These are phyloP conservation scores for Polypterus bichir DNA, from an alignment of 2,113 vertebrate species.

Conservation along the genomic window DNA sequence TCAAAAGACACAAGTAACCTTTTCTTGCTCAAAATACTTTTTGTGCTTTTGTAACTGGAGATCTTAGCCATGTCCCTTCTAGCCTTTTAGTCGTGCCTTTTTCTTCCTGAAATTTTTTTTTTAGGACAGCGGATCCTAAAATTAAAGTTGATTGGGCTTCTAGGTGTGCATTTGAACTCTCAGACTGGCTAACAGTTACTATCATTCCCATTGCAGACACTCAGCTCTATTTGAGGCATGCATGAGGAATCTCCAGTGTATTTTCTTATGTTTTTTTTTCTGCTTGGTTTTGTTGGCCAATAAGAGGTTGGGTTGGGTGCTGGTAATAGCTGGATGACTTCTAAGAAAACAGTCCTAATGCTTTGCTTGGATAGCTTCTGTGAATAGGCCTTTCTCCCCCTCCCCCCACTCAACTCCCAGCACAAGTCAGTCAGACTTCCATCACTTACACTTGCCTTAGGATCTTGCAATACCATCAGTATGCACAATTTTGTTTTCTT, in stretches of 20 bases:
- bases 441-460: too few relatives aligned
- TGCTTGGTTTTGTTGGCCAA: constrained; percentile 51
- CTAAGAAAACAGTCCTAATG: constrained; percentile 44
- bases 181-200: neutral
- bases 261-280: constrained; percentile 51
- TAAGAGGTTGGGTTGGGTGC: constrained; percentile 50
- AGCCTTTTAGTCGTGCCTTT: too few relatives aligned
- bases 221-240: constrained; percentile 36
- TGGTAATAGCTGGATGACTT: constrained; percentile 50
- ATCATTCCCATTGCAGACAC: neutral
- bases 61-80: too few relatives aligned
- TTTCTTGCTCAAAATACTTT: too few relatives aligned
- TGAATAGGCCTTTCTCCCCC: constrained; percentile 31
- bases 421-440: too few relatives aligned
- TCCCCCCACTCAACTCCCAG: neutral
- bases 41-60: too few relatives aligned
- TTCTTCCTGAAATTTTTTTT: too few relatives aligned
- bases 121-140: too few relatives aligned
- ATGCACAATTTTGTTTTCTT: too few relatives aligned
- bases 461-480: too few relatives aligned
- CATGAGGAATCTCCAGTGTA: constrained; percentile 49
- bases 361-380: constrained; percentile 38
- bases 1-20: too few relatives aligned
- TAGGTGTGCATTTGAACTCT: too few relatives aligned
- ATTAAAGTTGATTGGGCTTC: neutral